These are phyloP conservation scores for Petroica traversi DNA, from an alignment of 2,113 vertebrate species.

Conservation along the genomic window DNA sequence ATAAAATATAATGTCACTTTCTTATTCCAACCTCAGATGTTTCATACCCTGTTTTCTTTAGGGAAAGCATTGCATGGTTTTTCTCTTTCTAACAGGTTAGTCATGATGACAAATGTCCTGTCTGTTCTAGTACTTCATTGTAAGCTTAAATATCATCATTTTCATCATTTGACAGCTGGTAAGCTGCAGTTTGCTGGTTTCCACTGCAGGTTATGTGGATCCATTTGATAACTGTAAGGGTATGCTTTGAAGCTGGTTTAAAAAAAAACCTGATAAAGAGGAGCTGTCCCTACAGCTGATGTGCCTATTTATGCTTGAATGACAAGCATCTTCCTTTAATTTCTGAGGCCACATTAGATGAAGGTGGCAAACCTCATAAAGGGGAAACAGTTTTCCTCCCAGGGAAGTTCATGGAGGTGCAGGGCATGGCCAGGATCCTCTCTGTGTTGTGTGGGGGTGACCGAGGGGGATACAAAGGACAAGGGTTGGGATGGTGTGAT, in stretches of 20 bases:
- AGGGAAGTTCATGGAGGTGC: fast-evolving
- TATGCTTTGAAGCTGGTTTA: not conserved
- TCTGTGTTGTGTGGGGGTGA: not conserved
- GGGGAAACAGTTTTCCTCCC: not conserved
- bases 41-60: not conserved
- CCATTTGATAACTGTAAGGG: not conserved
- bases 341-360: not conserved
- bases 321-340: not conserved
- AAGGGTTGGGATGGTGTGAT: not conserved
- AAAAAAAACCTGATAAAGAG: not conserved
- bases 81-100: not conserved
- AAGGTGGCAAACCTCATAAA: not conserved
- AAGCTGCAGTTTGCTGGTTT: not conserved
- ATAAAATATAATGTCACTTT: fast-evolving
- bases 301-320: not conserved
- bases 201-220: not conserved
- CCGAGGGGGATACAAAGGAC: fast-evolving
- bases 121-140: not conserved
- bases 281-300: not conserved
- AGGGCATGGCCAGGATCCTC: not conserved
- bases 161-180: not conserved
- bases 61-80: not conserved
- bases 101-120: not conserved
- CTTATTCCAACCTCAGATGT: not conserved
- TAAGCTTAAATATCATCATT: not conserved